Conservation (phyloP, 2,797 vertebrate genomes). For the Jordanella pulchra region DNA sequence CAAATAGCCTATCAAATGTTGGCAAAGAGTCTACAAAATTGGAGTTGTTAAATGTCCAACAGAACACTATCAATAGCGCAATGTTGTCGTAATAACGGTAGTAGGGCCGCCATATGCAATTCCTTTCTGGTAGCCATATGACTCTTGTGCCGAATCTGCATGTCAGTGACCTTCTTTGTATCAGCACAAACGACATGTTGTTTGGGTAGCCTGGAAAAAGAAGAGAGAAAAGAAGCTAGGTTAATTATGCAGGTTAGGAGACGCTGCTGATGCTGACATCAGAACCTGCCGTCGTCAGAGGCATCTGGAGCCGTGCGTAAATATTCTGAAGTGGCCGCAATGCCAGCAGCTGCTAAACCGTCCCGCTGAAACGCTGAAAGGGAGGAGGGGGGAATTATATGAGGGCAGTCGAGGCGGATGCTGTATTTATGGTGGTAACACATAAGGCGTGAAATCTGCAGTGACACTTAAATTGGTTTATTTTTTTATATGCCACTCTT, state of each 20-base stretch:
- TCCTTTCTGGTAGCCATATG: neutral
- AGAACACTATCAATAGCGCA: neutral
- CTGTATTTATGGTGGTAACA: constrained; percentile 75
- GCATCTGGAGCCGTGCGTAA: constrained; percentile 60
- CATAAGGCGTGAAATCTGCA: constrained; percentile 81
- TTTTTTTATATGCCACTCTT: constrained; percentile 69
- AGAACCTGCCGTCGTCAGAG: constrained; percentile 39
- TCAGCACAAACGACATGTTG: constrained; percentile 56
- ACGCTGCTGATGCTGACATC: constrained; percentile 26
- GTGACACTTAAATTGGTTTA: constrained; percentile 75
- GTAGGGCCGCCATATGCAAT: neutral
- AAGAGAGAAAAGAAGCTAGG: constrained; percentile 3
- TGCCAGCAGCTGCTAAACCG: constrained; percentile 72
- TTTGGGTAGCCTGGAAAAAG: constrained; percentile 4
- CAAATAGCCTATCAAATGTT: too few species aligned
- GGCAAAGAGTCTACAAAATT: neutral
- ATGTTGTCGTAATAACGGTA: neutral
- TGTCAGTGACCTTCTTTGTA: constrained; percentile 59
- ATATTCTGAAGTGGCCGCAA: constrained; percentile 54
- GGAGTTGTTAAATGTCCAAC: neutral
- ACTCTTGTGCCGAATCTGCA: neutral
- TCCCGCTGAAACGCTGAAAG: constrained; percentile 66
- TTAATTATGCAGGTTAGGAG: neutral
- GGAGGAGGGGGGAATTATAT: constrained; percentile 67
- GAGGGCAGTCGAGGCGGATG: constrained; percentile 64